phyloP scores from a whole-genome alignment of 2,797 vertebrate genomes.

The Tangara arthus region DNA sequence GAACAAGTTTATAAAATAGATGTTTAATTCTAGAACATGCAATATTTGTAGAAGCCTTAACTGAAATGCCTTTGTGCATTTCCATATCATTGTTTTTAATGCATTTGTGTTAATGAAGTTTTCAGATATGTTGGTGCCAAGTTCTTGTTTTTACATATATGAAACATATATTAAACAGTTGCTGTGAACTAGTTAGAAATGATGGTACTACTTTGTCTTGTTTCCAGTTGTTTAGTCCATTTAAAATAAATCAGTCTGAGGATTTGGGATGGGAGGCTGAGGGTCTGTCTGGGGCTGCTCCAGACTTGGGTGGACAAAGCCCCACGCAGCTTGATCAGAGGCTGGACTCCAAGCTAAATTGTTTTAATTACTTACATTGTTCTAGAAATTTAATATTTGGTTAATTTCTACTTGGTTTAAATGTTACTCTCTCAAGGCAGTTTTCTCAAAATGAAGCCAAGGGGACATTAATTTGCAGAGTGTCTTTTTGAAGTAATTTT shows the following conservation, averaged over 20 bases:
- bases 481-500: background rate
- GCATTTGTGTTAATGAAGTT: background rate
- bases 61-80: conserved; percentile 7
- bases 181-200: background rate
- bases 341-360: background rate
- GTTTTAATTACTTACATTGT: background rate
- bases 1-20: background rate
- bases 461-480: background rate
- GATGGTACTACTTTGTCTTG: background rate
- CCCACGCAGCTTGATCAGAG: rapidly evolving
- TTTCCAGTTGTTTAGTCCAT: background rate
- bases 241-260: background rate
- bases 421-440: background rate
- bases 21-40: background rate
- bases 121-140: conserved; percentile 11
- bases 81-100: background rate
- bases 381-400: background rate
- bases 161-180: conserved; percentile 14
- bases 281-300: background rate
- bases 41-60: conserved; percentile 47
- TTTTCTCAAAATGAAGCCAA: background rate
- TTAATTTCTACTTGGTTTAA: background rate
- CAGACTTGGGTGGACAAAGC: background rate
- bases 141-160: background rate
- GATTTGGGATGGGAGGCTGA: background rate